Evolutionary conservation across 1,140 invertebrate species (phyloP).

Genomic region (Heliconius melpomene): DNA sequence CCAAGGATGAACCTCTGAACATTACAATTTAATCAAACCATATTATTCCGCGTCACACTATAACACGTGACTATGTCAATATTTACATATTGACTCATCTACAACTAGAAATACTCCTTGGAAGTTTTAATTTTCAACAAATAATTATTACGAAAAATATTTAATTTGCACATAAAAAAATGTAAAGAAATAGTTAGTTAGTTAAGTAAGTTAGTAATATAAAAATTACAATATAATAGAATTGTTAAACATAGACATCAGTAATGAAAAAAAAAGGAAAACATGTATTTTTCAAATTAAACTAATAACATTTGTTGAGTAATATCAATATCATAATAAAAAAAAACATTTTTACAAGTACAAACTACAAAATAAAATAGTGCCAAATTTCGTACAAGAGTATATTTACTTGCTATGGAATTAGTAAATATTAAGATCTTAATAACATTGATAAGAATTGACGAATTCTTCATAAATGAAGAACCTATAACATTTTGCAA

Average conservation of each 20-base stretch:
- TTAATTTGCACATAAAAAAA: too few species aligned
- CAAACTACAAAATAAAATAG: too few species aligned
- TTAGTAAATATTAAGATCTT: background rate
- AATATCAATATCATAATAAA: too few species aligned
- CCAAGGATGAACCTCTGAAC: background rate
- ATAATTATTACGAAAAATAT: constrained; percentile 1
- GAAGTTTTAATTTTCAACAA: constrained; percentile 25
- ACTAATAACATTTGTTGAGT: too few species aligned
- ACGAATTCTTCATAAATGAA: background rate
- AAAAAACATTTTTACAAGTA: too few species aligned
- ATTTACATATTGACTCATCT: constrained; percentile 28
- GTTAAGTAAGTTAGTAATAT: too few species aligned
- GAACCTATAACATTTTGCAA: background rate
- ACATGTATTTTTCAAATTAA: background rate
- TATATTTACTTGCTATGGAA: too few species aligned
- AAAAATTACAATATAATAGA: background rate
- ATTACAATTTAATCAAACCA: constrained; percentile 18
- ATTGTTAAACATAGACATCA: background rate
- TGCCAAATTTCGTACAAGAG: too few species aligned
- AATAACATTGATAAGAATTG: background rate
- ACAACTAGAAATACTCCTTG: constrained; percentile 14
- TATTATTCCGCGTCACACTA: constrained; percentile 23
- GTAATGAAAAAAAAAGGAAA: background rate
- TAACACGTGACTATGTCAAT: constrained; percentile 22
- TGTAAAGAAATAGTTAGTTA: too few species aligned